phyloP scores from a whole-genome alignment of 2,888 invertebrate species.

The Tiliacea citrago region DNA sequence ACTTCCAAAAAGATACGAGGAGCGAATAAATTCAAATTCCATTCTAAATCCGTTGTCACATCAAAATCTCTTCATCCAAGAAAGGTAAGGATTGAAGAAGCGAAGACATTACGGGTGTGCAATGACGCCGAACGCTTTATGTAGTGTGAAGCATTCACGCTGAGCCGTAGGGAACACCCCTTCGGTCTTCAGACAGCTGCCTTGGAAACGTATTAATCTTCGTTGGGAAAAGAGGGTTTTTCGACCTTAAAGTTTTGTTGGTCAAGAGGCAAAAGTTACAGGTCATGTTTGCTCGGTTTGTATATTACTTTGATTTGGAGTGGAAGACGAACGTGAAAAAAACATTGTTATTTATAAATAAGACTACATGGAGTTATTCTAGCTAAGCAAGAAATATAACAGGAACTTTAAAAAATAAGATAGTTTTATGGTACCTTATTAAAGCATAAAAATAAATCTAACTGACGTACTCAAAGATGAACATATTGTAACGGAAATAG shows the following conservation, averaged over 20 bases:
- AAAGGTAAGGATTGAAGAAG: conserved; percentile 69
- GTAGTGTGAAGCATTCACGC: conserved; percentile 86
- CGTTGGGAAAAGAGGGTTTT: conserved; percentile 57
- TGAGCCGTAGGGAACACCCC: conserved; percentile 72
- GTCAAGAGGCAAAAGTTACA: conserved; percentile 56
- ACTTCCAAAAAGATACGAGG: conserved; percentile 38
- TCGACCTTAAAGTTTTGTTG: conserved; percentile 61
- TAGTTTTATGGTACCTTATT: not conserved
- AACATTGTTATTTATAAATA: not conserved
- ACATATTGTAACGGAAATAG: not conserved
- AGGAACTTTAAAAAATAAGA: not conserved
- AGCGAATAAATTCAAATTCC: conserved; percentile 61
- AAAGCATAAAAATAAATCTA: too few species aligned
- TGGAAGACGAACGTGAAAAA: not conserved
- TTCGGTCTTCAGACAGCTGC: conserved; percentile 72
- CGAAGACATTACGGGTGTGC: conserved; percentile 76
- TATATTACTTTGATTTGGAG: conserved; percentile 36
- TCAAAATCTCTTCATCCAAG: conserved; percentile 67
- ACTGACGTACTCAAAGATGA: not conserved
- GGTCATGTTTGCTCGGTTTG: conserved; percentile 49
- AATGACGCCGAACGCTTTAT: conserved; percentile 86
- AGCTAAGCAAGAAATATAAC: not conserved
- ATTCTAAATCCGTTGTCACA: conserved; percentile 62
- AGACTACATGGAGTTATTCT: not conserved
- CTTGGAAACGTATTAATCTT: conserved; percentile 69